A percentile compares a stretch with the other conserved stretches of the same genome.
These are phyloP conservation scores for Pyrochroa serraticornis DNA, from an alignment of 2,888 invertebrate species.

Conservation along the genomic window DNA sequence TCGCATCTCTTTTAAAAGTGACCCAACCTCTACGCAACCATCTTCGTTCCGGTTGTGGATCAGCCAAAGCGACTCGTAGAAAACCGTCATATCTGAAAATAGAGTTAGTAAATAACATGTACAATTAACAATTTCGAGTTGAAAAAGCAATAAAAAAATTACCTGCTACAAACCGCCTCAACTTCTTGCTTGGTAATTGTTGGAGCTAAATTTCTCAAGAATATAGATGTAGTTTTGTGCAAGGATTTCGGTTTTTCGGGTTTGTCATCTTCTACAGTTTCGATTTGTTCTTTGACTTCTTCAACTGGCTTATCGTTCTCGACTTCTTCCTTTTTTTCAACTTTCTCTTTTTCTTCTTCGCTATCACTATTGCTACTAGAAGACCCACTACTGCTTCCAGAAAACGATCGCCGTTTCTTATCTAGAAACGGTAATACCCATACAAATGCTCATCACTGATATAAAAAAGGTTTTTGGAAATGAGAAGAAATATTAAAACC, in stretches of 20 bases:
- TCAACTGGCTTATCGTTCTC: conserved; percentile 49
- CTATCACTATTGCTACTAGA: conserved; percentile 62
- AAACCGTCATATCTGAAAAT: conserved; percentile 84
- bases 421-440: conserved; percentile 27
- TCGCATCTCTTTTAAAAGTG: conserved; percentile 94
- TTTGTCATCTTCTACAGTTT: conserved; percentile 56
- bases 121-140: neutral
- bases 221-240: conserved; percentile 97
- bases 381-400: conserved; percentile 59
- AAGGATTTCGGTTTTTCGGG: conserved; percentile 71
- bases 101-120: too few species aligned
- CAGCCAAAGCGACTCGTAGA: conserved; percentile 93
- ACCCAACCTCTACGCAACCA: conserved; percentile 99
- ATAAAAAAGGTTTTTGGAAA: too few species aligned
- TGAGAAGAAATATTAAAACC: too few species aligned
- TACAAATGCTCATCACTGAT: neutral
- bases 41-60: conserved; percentile 93
- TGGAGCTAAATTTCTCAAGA: conserved; percentile 93
- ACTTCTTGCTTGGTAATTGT: conserved; percentile 96
- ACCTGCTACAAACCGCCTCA: conserved; percentile 72
- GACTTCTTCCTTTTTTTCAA: conserved; percentile 44
- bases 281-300: conserved; percentile 54
- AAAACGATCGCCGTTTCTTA: conserved; percentile 59
- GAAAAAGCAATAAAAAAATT: conserved; percentile 2
- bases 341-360: conserved; percentile 48